Evolutionary conservation across 2,797 vertebrate species (phyloP).

Genomic region (Hydrophis major): DNA sequence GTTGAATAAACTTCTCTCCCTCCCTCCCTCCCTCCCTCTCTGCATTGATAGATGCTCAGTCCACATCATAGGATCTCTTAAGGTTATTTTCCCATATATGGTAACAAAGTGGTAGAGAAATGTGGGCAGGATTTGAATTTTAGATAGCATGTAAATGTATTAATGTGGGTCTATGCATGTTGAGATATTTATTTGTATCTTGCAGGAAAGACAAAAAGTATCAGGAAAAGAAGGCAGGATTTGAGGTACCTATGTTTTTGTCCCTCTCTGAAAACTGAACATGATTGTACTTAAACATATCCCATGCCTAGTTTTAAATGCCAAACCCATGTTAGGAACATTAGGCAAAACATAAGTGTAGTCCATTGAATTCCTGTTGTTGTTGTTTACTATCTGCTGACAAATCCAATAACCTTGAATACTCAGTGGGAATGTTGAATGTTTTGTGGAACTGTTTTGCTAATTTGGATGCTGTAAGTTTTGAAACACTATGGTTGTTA

Average conservation of each 20-base stretch:
- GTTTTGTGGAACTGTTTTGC: neutral
- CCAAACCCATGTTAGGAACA: neutral
- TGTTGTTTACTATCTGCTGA: neutral
- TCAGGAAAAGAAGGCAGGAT: neutral
- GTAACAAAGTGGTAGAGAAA: neutral
- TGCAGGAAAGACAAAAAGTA: neutral
- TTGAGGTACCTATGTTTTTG: neutral
- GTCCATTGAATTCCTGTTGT: neutral
- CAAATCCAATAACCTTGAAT: neutral
- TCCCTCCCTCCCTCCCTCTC: too few species aligned
- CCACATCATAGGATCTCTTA: neutral
- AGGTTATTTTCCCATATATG: neutral
- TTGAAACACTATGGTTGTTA: neutral
- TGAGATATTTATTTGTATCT: neutral
- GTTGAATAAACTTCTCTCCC: neutral
- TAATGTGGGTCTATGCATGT: neutral
- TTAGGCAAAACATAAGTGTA: neutral
- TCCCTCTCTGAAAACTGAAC: neutral
- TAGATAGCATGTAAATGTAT: neutral
- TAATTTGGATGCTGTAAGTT: neutral
- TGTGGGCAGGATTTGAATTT: neutral
- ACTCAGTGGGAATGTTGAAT: neutral
- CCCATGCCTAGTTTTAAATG: neutral
- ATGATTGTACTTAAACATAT: neutral
- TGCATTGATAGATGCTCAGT: neutral